Evolutionary conservation across 2,113 vertebrate species (phyloP).

Genomic region (Seriola aureovittata): DNA sequence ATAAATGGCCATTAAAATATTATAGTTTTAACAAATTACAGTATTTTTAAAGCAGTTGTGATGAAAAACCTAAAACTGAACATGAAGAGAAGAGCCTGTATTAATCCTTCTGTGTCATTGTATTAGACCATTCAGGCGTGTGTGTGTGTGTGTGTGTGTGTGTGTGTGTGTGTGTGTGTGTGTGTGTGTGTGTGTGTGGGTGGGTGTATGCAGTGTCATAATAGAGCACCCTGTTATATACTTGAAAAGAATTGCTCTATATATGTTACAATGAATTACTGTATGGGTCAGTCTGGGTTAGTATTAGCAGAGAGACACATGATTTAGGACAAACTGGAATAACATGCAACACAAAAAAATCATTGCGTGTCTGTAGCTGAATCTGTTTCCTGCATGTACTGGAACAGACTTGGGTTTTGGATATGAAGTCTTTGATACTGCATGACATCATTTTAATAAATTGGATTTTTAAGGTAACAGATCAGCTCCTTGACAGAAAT

Average conservation of each 20-base stretch:
- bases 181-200: constrained; percentile 50
- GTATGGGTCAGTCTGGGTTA: constrained; percentile 36
- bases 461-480: neutral
- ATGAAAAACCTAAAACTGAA: neutral
- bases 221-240: constrained; percentile 63
- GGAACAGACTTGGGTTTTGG: neutral
- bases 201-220: constrained; percentile 59
- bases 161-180: constrained; percentile 49
- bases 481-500: neutral
- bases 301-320: constrained; percentile 10
- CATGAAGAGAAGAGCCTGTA: constrained; percentile 62
- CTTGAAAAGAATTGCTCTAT: constrained; percentile 59
- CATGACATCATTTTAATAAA: constrained; percentile 22
- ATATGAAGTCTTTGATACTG: neutral
- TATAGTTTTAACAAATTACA: constrained; percentile 3
- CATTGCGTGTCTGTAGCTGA: neutral
- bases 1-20: constrained; percentile 29
- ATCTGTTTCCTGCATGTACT: neutral
- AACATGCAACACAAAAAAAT: neutral
- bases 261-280: constrained; percentile 68
- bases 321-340: constrained; percentile 22
- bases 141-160: constrained; percentile 52
- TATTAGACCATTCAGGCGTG: constrained; percentile 77
- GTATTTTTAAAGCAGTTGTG: neutral
- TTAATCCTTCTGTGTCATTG: constrained; percentile 83